These are phyloP conservation scores for Eudyptes chrysolophus DNA, from an alignment of 2,113 vertebrate genomes.

Conservation along the genomic window DNA sequence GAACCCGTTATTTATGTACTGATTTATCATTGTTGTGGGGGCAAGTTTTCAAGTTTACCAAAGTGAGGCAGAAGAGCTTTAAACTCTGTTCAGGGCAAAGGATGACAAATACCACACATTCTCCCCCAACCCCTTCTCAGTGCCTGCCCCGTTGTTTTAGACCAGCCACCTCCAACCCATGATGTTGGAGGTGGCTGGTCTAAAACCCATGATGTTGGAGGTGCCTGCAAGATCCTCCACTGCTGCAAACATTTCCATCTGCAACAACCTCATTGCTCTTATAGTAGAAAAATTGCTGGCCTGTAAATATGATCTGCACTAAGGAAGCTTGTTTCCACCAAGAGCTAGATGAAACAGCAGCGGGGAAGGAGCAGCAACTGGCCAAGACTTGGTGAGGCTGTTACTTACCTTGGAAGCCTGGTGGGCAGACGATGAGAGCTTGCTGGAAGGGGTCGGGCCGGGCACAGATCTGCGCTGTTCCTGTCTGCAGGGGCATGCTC, in stretches of 20 bases:
- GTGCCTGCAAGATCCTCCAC: background rate
- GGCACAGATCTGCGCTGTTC: constrained; percentile 92
- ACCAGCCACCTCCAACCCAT: background rate
- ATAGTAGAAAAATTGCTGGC: background rate
- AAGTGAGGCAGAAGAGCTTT: background rate
- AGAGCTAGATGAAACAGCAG: background rate
- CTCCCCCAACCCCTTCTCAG: background rate
- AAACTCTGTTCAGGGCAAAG: background rate
- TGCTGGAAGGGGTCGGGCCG: constrained; percentile 98
- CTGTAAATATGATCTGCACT: background rate
- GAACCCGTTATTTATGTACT: background rate
- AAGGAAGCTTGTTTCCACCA: background rate
- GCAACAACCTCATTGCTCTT: background rate
- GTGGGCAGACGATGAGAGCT: constrained; percentile 98
- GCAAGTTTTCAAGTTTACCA: background rate
- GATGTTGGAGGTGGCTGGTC: background rate
- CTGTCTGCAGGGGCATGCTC: constrained; percentile 94
- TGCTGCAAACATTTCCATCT: background rate
- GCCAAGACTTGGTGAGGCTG: background rate
- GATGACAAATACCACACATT: background rate
- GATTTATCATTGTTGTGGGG: background rate
- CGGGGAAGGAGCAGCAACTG: background rate
- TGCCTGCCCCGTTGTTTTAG: background rate
- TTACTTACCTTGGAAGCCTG: constrained; percentile 94
- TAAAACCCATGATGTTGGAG: background rate